Evolutionary conservation across 2,797 vertebrate genomes (phyloP), one percentile per base, ranked within the genome.

Genomic region (Hypotaenidia philippensis): DNA sequence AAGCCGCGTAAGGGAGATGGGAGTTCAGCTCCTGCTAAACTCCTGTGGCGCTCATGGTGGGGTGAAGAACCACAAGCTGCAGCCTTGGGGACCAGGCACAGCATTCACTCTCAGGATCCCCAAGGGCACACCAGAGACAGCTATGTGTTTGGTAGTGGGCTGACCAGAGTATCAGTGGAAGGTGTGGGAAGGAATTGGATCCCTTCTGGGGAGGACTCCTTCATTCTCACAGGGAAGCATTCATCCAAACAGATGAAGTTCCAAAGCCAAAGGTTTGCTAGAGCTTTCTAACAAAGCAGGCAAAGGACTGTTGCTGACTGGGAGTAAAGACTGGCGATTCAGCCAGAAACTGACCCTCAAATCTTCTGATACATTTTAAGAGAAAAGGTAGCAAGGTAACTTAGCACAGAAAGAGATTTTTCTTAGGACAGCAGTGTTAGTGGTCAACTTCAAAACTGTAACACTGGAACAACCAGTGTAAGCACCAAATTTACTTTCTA

Each of bases 51-150:
- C 14, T 56, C 0, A 1, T 4, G 66, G 18, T 18, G 31, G 64
- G 32, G 9, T 2, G 1, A 68, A n/a, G 66, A 63, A 38, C 38
- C 21, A 4, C 49, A 11, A 36, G 8, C 1, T 13, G 49, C 36
- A 71, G 85, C 65, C 78, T 25, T 1, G 0, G 21, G 31, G 31
- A 61, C 4, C 1, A 1, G 38, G 21, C 11, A 23, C 57, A 19
- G 75, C 44, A 0, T 38, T 49, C 2, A 0, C 9, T 16, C 23
- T 25, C 20, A 0, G 1, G 44, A 44, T 70, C 27, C 60, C 45
- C 57, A 8, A 2, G 52, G 1, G 11, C 80, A 56, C 2, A 10
- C 29, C 16, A 31, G 17, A 53, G 40, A n/a, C 26, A 75, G 69
- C 38, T 25, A 1, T 16, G 32, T 2, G 1, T 50, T 44, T 12